These are phyloP conservation scores for Apodemus sylvaticus DNA, from an alignment of 2,113 vertebrate species.

Conservation along the genomic window DNA sequence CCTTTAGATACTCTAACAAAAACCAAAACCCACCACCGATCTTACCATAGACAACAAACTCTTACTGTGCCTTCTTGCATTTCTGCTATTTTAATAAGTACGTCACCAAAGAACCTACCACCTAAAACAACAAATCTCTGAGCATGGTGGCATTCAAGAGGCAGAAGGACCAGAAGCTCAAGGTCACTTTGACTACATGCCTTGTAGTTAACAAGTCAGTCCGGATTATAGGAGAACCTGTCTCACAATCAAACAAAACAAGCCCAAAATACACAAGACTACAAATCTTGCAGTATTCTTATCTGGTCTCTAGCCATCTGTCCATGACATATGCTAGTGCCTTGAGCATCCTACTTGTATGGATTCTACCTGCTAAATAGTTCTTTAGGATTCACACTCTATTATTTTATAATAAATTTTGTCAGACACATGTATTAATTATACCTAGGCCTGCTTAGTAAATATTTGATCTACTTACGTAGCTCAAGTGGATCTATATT, in stretches of 20 bases:
- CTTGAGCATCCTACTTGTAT: neutral
- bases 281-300: neutral
- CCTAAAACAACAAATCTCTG: neutral
- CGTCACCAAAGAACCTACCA: neutral
- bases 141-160: no score
- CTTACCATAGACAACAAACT: neutral
- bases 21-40: neutral
- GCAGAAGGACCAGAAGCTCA: neutral
- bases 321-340: neutral
- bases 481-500: neutral
- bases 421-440: neutral
- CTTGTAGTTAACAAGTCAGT: neutral
- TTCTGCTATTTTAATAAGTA: neutral
- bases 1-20: constrained; percentile 25
- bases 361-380: neutral
- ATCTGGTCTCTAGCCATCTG: neutral
- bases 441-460: neutral
- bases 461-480: neutral
- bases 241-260: neutral
- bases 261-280: neutral
- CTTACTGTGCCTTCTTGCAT: neutral
- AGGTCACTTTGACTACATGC: neutral
- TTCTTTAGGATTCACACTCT: neutral
- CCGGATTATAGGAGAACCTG: neutral
- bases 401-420: constrained; percentile 6